A percentile compares a stretch with the other conserved stretches of the same genome.
phyloP scores from a whole-genome alignment of 2,113 vertebrate species.

The Spermophilus dauricus region DNA sequence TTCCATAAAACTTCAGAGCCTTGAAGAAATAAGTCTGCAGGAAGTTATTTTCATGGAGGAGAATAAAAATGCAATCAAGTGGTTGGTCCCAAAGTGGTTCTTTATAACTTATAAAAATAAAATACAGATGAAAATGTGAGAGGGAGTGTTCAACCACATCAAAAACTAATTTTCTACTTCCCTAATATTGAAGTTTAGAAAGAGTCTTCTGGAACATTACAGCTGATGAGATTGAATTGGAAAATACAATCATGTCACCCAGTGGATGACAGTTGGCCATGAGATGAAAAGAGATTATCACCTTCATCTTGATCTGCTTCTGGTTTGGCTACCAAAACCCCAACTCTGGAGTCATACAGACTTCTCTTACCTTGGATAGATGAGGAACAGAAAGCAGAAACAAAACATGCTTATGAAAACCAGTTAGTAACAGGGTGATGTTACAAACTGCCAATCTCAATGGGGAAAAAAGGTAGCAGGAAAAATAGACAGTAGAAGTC shows the following conservation, averaged over 20 bases:
- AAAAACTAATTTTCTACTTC: not conserved
- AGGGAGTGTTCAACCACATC: not conserved
- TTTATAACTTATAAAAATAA: conserved; percentile 50
- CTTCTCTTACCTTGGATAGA: not conserved
- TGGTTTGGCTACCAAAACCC: not conserved
- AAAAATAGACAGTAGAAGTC: not conserved
- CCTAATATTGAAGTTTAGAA: not conserved
- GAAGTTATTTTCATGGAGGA: not conserved
- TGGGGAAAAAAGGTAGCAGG: not conserved
- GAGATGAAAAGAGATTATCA: not conserved
- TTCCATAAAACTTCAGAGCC: not conserved
- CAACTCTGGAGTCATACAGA: not conserved
- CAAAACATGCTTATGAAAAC: not conserved
- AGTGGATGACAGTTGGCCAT: not conserved
- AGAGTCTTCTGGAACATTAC: not conserved
- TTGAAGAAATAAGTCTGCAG: conserved; percentile 24
- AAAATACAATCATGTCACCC: not conserved
- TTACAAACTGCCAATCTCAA: not conserved
- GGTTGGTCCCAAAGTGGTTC: not conserved
- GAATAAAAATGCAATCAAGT: not conserved
- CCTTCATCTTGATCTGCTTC: not conserved
- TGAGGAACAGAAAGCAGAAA: not conserved
- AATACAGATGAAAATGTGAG: not conserved
- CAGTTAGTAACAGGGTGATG: not conserved
- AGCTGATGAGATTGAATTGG: not conserved